Base-by-base conservation (phyloP, 2,888 invertebrate genomes). In the Noctua janthe region DNA sequence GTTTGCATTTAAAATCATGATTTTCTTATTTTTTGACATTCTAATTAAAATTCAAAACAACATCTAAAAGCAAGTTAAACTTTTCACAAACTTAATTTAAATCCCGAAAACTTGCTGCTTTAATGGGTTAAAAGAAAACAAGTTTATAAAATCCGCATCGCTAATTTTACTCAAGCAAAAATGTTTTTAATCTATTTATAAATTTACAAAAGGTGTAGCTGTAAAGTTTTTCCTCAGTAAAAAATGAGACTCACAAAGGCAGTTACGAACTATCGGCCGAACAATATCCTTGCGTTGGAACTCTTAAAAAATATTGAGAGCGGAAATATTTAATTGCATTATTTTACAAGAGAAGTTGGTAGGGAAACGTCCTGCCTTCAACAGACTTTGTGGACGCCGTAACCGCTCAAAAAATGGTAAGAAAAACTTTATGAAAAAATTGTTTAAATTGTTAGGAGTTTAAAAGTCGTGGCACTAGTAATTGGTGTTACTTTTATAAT, bases 261-360 rank as follows among this genome's bases (percentile, higher is more conserved):
- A 83, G 78, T 72, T 76, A 47, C 75, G 56, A 90, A 90, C 88
- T 87, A 90, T 90, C 82, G 85, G 75, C 66, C 76, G 78, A 82
- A 89, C 84, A 90, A 90, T 89, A 90, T 91, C 88, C 79, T 85
- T 85, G 84, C 78, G 74, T 67, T 70, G 79, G 84, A 90, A 87
- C 90, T 88, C 91, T 92, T 89, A 71, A 82, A 90, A 92, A 92
- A 90, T 92, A 94, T 92, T 86, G 91, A 88, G 87, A 86, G 93
- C 93, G 95, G 94, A 95, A 95, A 93, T 91, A 94, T 95, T 95
- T 95, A 95, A 95, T 95, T 94, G 94, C 94, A 92, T 94, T 93
- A 93, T 93, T 93, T 92, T 88, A 88, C 87, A 92, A 92, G 89
- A 84, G 81, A 87, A 89, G 79, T 89, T 87, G 82, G 49, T 71